phyloP scores from a whole-genome alignment of 2,888 invertebrate species.

The Chouioia cunea region DNA sequence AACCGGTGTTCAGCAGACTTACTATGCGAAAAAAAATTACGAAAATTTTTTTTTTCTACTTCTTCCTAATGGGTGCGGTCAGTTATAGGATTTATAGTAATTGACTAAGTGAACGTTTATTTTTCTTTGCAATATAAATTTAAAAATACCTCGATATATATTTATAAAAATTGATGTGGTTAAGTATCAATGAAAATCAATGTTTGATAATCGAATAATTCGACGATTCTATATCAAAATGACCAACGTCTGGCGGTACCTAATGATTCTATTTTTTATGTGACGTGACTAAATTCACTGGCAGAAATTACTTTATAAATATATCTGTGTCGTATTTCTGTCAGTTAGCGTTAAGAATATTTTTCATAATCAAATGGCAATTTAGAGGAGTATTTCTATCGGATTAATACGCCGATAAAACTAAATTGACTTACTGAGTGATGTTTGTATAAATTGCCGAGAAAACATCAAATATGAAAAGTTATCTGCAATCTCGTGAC shows the following conservation, averaged over 20 bases:
- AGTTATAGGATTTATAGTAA: too few relatives aligned
- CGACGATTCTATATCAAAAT: not conserved
- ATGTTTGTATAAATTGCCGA: constrained; percentile 7
- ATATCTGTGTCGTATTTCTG: not conserved
- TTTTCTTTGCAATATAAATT: too few relatives aligned
- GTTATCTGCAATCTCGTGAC: not conserved
- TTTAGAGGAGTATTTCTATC: constrained; percentile 9
- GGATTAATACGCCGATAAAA: constrained; percentile 23
- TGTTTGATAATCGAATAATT: constrained; percentile 3
- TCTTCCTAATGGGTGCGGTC: too few relatives aligned
- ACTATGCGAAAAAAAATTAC: constrained; percentile 22
- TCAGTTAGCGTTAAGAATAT: not conserved
- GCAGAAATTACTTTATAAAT: constrained; percentile 29
- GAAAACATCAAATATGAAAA: constrained; percentile 12
- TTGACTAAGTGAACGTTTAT: too few relatives aligned
- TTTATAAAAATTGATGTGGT: too few relatives aligned
- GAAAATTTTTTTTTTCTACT: too few relatives aligned
- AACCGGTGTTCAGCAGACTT: constrained; percentile 17
- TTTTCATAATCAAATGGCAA: too few relatives aligned
- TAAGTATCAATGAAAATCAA: not conserved
- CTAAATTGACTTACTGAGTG: constrained; percentile 24
- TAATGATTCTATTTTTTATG: constrained; percentile 15
- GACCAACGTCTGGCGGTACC: not conserved
- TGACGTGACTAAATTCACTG: constrained; percentile 15
- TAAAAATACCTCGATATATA: too few relatives aligned